Percentiles rank a stretch among this genome's conserved stretches.
Evolutionary conservation across 2,113 vertebrate species (phyloP).

Genomic region (Ciconia maguari): DNA sequence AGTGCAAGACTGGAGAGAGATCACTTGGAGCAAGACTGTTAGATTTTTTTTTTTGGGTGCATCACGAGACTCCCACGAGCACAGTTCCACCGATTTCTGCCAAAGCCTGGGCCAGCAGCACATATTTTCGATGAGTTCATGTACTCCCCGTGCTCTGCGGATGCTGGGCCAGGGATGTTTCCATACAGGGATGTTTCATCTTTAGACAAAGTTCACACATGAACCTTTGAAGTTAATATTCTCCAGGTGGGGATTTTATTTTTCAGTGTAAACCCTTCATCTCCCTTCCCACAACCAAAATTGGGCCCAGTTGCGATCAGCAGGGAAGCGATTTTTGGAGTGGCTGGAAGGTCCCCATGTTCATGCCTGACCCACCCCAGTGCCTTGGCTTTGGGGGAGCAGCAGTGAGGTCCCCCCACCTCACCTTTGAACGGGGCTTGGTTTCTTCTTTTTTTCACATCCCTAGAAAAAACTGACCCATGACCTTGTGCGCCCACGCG

Average conservation of each 20-base stretch:
- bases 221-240: neutral
- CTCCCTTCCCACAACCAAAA: neutral
- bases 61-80: neutral
- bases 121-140: neutral
- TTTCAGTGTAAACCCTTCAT: neutral
- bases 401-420: neutral
- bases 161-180: neutral
- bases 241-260: neutral
- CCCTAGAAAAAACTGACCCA: neutral
- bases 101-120: neutral
- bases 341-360: neutral
- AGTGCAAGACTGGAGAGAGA: neutral
- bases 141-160: neutral
- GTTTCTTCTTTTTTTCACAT: neutral
- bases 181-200: neutral
- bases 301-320: rapidly evolving
- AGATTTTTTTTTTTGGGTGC: neutral
- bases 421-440: neutral
- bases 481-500: rapidly evolving
- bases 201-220: neutral
- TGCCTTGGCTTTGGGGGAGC: constrained; percentile 46
- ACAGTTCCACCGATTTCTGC: neutral
- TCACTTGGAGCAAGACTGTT: neutral
- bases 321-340: neutral
- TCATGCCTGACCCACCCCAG: neutral